A percentile compares a stretch with the other conserved stretches of the same genome.
Conservation (phyloP, 2,888 invertebrate species). For the Deroplatys truncata region DNA sequence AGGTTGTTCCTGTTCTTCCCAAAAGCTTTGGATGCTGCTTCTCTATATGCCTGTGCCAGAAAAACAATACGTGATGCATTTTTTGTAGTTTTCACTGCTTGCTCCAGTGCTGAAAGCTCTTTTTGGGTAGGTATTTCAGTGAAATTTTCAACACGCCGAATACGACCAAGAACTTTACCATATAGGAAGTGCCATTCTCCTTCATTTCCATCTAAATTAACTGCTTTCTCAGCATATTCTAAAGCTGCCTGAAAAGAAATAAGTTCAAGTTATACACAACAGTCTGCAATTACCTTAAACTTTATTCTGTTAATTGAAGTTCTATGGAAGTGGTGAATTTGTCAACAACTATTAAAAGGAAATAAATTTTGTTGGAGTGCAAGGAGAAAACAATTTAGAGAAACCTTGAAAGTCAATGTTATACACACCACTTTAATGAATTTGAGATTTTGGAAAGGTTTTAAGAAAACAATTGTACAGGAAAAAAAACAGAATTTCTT, state of each 20-base stretch:
- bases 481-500: too few relatives aligned
- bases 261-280: neutral
- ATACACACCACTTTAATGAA: too few relatives aligned
- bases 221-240: constrained; percentile 1
- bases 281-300: too few relatives aligned
- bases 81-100: constrained; percentile 3
- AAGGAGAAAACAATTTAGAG: too few relatives aligned
- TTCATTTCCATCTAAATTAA: constrained; percentile 6
- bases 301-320: neutral
- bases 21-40: constrained; percentile 13
- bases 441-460: too few relatives aligned
- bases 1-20: neutral
- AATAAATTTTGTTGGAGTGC: neutral
- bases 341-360: neutral
- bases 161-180: constrained; percentile 18
- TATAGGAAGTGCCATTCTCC: constrained; percentile 21
- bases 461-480: too few relatives aligned
- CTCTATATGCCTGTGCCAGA: constrained; percentile 22
- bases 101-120: constrained; percentile 20
- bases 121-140: neutral
- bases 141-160: constrained; percentile 1
- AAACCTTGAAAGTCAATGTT: too few relatives aligned
- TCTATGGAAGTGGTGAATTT: neutral
- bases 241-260: neutral
- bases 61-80: constrained; percentile 14